These are phyloP conservation scores for Scaptomyza flava DNA, from an alignment of 2,888 invertebrate genomes.

Conservation along the genomic window DNA sequence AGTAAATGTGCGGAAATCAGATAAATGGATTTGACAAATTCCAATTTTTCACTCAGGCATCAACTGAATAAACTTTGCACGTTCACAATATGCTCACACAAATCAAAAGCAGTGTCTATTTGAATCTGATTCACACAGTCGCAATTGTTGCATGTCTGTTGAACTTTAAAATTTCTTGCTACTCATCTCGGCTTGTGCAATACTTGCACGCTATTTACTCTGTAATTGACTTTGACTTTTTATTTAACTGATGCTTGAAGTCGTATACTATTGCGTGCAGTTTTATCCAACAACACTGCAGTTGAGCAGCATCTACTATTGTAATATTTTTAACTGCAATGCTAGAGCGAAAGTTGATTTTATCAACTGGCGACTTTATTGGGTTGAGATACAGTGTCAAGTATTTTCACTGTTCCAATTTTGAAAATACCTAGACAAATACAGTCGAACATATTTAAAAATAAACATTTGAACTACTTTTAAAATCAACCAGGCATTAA, in stretches of 20 bases:
- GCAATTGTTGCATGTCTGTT: conserved; percentile 20
- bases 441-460: no score
- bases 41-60: conserved; percentile 22
- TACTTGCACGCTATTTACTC: conserved; percentile 28
- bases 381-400: background rate
- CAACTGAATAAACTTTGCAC: conserved; percentile 13
- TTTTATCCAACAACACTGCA: conserved; percentile 1
- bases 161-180: conserved; percentile 23
- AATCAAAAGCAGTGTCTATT: conserved; percentile 20
- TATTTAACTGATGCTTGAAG: conserved; percentile 13
- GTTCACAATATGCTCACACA: conserved; percentile 14
- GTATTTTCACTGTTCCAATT: no score
- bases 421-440: no score
- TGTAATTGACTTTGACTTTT: conserved; percentile 16
- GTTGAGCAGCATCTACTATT: background rate
- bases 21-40: conserved; percentile 58
- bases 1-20: conserved; percentile 43
- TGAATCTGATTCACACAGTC: conserved; percentile 1
- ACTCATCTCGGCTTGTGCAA: conserved; percentile 30
- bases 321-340: conserved; percentile 6
- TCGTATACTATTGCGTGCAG: conserved; percentile 5
- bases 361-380: background rate
- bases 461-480: no score
- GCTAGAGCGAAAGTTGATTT: conserved; percentile 5
- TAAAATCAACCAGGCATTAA: no score